Evolutionary conservation across 2,113 vertebrate genomes (phyloP).

Genomic region (Chionis minor): DNA sequence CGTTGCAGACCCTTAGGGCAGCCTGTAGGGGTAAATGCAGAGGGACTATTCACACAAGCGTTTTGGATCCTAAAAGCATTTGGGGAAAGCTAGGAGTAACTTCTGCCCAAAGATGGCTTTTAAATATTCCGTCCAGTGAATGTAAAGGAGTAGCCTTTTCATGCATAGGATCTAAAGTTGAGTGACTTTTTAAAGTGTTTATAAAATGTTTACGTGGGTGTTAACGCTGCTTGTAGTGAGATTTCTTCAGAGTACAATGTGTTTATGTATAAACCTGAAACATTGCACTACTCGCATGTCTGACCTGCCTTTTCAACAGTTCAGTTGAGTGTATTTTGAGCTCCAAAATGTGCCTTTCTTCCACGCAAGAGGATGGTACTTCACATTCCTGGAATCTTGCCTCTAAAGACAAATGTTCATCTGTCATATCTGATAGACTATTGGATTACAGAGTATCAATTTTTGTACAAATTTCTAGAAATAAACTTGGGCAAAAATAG

Average conservation of each 20-base stretch:
- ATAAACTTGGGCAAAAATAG: slow-evolving; percentile 66
- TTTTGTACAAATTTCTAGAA: slow-evolving; percentile 76
- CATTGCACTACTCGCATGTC: slow-evolving; percentile 56
- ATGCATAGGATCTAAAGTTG: not conserved
- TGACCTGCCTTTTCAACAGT: slow-evolving; percentile 38
- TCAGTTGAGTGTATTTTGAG: slow-evolving; percentile 10
- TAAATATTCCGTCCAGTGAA: not conserved
- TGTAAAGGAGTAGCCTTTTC: slow-evolving; percentile 23
- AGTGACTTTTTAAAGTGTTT: slow-evolving; percentile 1
- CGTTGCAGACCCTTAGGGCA: not conserved
- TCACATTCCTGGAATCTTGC: slow-evolving; percentile 49
- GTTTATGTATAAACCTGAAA: slow-evolving; percentile 14
- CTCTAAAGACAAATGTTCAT: slow-evolving; percentile 5
- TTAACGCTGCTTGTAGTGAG: slow-evolving; percentile 41
- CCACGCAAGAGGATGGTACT: slow-evolving; percentile 13
- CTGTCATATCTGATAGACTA: slow-evolving; percentile 51
- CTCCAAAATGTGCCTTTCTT: slow-evolving; percentile 65
- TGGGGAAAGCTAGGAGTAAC: not conserved
- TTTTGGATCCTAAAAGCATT: not conserved
- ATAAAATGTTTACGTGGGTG: slow-evolving; percentile 36
- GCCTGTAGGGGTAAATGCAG: not conserved
- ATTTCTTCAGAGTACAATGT: slow-evolving; percentile 4
- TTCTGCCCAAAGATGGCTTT: slow-evolving; percentile 3
- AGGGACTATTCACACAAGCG: not conserved
- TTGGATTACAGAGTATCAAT: slow-evolving; percentile 23